Evolutionary conservation across 2,888 invertebrate species (phyloP).

Genomic region (Frankliniella intonsa): DNA sequence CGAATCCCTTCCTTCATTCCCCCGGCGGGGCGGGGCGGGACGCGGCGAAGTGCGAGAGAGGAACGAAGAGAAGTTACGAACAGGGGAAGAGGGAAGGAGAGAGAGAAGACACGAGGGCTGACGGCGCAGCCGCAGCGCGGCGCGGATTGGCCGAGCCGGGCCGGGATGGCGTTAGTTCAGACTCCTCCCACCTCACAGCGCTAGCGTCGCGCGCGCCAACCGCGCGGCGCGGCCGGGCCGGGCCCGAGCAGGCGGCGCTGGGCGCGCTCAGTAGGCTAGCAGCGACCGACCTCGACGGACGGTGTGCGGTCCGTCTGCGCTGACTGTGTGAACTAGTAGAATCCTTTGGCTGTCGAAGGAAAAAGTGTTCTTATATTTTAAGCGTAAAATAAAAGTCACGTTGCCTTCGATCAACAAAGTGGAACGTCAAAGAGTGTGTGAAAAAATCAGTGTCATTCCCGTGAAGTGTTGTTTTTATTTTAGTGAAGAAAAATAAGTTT

Average conservation of each 20-base stretch:
- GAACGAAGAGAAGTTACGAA: not conserved
- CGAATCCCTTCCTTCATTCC: too few relatives aligned
- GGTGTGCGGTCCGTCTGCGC: not conserved
- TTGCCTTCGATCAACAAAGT: constrained; percentile 24
- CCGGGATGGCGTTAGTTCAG: not conserved
- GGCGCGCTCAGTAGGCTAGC: constrained; percentile 7
- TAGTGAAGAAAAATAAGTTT: not conserved
- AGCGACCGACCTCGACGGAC: constrained; percentile 15
- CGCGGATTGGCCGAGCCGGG: not conserved
- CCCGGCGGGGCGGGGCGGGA: too few relatives aligned
- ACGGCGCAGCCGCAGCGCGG: not conserved
- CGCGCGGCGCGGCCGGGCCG: not conserved
- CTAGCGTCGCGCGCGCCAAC: not conserved
- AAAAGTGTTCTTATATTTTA: constrained; percentile 15
- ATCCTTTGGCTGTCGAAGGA: constrained; percentile 22
- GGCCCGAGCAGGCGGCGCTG: not conserved
- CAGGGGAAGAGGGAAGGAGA: not conserved
- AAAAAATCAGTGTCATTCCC: constrained; percentile 6
- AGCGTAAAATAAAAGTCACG: constrained; percentile 12
- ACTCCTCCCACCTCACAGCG: not conserved
- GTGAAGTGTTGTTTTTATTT: constrained; percentile 4
- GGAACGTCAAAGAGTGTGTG: constrained; percentile 10
- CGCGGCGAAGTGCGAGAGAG: too few relatives aligned
- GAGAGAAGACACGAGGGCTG: not conserved
- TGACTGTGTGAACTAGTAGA: not conserved